Evolutionary conservation across 2,797 vertebrate species (phyloP), one percentile per base, ranked within the genome.

Genomic region (Coregonus suidteri): DNA sequence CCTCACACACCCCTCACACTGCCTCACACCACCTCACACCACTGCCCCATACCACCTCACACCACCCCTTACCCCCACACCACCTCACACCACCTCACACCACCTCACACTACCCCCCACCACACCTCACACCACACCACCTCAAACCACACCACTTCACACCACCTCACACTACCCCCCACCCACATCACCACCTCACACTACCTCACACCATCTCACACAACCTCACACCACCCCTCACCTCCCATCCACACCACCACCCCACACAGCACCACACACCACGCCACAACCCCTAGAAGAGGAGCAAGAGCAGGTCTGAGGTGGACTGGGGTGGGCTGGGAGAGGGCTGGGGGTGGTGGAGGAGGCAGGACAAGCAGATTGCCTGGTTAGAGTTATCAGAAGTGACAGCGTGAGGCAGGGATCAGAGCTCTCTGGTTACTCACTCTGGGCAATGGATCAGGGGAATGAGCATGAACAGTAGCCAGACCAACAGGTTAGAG

Each of bases 311-410:
- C 69, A 9, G 9, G 31, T 25, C 31, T 15, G 31, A 16, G 65
- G 30, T 53, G 77, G 77, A 9, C 41, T 47, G 7, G 41, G 41
- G 41, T 0, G 2, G 41, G 41, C 7, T 41, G 37, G 6, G 6
- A 41, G 37, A 41, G 37, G 37, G 73, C 73, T 75, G 72, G 18
- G 25, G 14, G 31, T 9, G 25, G n/a, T n/a, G 56, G 64, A 31
- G 52, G 70, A 15, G 41, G 64, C 37, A 25, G n/a, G 13, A 69
- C 56, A 69, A 59, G 77, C 62, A 41, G 77, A 72, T 75, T 81
- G 78, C 65, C 74, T 71, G 59, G 62, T 74, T 74, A 77, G 82
- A 84, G 76, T 75, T 79, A 86, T 85, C 76, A 81, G 79, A 86
- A 83, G 78, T 81, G 84, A 86, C 82, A 83, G 82, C 66, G 72